Conservation (phyloP, 2,113 vertebrate species). For the Pardalotus punctatus region DNA sequence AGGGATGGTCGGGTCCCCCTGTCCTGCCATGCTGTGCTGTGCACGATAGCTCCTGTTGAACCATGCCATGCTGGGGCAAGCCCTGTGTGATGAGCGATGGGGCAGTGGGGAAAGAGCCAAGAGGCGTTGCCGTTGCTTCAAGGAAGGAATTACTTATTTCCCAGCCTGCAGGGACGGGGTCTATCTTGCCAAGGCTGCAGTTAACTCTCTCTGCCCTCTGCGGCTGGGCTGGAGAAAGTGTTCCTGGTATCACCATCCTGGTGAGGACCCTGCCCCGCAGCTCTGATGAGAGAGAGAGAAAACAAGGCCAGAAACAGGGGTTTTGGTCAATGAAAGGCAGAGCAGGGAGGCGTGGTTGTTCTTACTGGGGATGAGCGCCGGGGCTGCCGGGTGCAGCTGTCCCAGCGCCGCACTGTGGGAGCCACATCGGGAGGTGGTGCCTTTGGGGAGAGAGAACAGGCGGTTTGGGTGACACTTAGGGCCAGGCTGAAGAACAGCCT, state of each 20-base stretch:
- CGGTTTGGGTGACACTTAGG: background rate
- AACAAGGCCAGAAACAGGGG: background rate
- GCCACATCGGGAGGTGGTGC: background rate
- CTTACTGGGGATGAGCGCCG: fast-evolving
- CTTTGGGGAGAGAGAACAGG: background rate
- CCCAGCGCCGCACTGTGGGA: fast-evolving
- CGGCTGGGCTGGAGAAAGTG: fast-evolving
- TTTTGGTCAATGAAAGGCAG: background rate
- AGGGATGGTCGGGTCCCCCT: background rate
- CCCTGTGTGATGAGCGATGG: background rate
- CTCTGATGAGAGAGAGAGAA: background rate
- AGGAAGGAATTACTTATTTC: conserved; percentile 54
- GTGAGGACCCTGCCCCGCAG: background rate
- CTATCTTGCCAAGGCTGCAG: background rate
- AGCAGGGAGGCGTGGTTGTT: fast-evolving
- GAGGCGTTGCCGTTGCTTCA: background rate
- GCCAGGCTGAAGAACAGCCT: background rate
- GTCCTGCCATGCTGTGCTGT: fast-evolving
- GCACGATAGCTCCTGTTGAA: too few species aligned
- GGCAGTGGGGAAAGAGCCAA: background rate
- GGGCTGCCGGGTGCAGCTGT: background rate
- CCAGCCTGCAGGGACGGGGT: background rate
- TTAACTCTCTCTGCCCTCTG: background rate
- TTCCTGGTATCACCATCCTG: background rate
- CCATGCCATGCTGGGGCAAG: background rate